Evolutionary conservation across 2,113 vertebrate species (phyloP), one percentile per base, ranked within the genome.

Genomic region (Dasypus novemcinctus): DNA sequence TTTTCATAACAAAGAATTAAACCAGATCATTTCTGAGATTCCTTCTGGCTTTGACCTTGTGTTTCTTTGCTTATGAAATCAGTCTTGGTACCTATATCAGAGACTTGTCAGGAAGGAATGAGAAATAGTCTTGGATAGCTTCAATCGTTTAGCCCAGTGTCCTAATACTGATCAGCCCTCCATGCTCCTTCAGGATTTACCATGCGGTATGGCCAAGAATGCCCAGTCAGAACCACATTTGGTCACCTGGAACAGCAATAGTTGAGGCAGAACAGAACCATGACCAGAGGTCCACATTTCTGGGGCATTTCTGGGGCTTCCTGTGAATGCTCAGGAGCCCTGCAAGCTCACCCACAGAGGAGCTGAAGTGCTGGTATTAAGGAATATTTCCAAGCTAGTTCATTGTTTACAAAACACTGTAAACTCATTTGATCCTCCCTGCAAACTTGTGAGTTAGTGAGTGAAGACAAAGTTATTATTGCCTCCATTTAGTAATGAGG

Each of bases 1-100:
- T 91, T 95, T 88, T 88, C 13, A n/a, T 66, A 66, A 33, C 66
- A 79, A 76, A 93, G 25, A 89, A 66, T 13, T 69, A 66, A 88
- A 82, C 5, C 36, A 71, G 80, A n/a, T 74, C 2, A 46, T 87
- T 38, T 61, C 17, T 84, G 59, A 29, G 21, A 33, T 54, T 69
- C 64, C 12, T 90, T 87, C 2, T 46, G n/a, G 43, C 27, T 89
- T 86, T 91, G 13, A 52, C 2, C 36, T 94, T 43, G 1, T 36
- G 17, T 92, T 64, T 66, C 27, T 7, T 79, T 4, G 33, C 27
- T 5, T 90, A 21, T 74, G 36, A 90, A 61, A 68, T 87, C 31
- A 74, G 64, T 75, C 4, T 52, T 54, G 11, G 93, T 80, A 52
- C 36, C 27, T 61, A 0, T 38, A 20, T 43, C 6, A 71, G 36